Evolutionary conservation across 2,888 invertebrate genomes (phyloP), one percentile per base, ranked within the genome.

Genomic region (Lissonota sp.): DNA sequence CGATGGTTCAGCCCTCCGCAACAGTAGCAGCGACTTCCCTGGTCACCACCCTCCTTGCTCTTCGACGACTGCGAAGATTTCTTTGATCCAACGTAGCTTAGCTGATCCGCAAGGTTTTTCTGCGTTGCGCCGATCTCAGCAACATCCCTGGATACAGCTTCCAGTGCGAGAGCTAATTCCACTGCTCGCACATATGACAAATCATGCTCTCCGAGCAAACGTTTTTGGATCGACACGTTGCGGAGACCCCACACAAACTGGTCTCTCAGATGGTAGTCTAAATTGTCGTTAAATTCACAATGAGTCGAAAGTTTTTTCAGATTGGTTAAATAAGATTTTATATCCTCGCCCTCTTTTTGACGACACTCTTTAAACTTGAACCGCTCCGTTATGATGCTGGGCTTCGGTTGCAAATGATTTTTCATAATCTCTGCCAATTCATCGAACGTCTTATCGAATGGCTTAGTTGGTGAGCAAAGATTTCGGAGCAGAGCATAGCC

Each of bases 281-380:
- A 42, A 39, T 69, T 72, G 26, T 6, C 12, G 4, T 62, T 78
- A 67, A 81, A 81, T 26, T 80, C 67, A 57, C 82, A 81, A 51
- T n/a, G 64, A 69, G 1, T n/a, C 26, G 83, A 79, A 4, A 84
- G 39, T 12, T 63, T 71, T 37, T 84, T 82, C 1, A 83, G 44
- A 1, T 72, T 60, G 0, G 79, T 82, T 2, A 84, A 53, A 58
- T 69, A 84, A 10, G 62, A 16, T 14, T 79, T 82, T 0, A 82
- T 55, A 16, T 26, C 40, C 10, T 83, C 76, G 0, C 12, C 63
- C 7, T 79, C 71, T 6, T 49, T 53, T 58, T 86, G 83, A 8
- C 53, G 44, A 6, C 76, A 80, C 16, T 83, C 76, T 44, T 84
- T 83, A 26, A 84, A 85, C 4, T 81, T 83, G n/a, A 79, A 84